A percentile compares a stretch with the other conserved stretches of the same genome.
Evolutionary conservation across 2,888 invertebrate species (phyloP).

Genomic region (Philereme transversata): DNA sequence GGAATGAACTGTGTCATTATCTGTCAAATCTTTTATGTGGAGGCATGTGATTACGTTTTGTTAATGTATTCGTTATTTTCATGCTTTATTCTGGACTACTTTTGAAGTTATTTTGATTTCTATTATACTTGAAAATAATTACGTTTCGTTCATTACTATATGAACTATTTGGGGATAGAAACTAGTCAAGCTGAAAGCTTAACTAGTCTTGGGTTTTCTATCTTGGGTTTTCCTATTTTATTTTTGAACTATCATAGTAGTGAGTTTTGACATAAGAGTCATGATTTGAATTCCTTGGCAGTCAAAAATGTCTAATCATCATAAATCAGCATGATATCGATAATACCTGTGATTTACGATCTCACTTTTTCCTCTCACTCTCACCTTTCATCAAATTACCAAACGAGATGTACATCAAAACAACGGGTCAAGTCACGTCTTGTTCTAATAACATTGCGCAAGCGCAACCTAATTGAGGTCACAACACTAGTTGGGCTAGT

Average conservation of each 20-base stretch:
- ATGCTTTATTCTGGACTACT: slow-evolving; percentile 11
- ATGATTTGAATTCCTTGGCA: slow-evolving; percentile 1
- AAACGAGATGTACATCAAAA: slow-evolving; percentile 38
- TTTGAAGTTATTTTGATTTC: background rate
- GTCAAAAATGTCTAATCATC: slow-evolving; percentile 14
- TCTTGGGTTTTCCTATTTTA: background rate
- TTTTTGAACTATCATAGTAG: background rate
- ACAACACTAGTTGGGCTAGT: slow-evolving; percentile 31
- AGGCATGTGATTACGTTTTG: slow-evolving; percentile 20
- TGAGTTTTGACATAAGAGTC: background rate
- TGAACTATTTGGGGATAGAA: too few relatives aligned
- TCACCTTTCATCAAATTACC: slow-evolving; percentile 36
- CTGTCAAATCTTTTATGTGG: slow-evolving; percentile 25
- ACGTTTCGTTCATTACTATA: too few relatives aligned
- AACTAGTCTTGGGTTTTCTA: too few relatives aligned
- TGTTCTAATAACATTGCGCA: slow-evolving; percentile 38
- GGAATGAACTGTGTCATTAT: slow-evolving; percentile 24
- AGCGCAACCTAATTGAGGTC: slow-evolving; percentile 37
- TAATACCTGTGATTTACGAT: slow-evolving; percentile 20
- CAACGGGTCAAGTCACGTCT: slow-evolving; percentile 36
- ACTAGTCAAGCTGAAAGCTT: too few relatives aligned
- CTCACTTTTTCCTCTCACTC: slow-evolving; percentile 30
- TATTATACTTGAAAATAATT: too few relatives aligned
- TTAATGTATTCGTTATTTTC: slow-evolving; percentile 12
- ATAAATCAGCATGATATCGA: slow-evolving; percentile 22